These are phyloP conservation scores for Galeopsomyia nigrocyanea DNA, from an alignment of 2,888 invertebrate species.

Conservation along the genomic window DNA sequence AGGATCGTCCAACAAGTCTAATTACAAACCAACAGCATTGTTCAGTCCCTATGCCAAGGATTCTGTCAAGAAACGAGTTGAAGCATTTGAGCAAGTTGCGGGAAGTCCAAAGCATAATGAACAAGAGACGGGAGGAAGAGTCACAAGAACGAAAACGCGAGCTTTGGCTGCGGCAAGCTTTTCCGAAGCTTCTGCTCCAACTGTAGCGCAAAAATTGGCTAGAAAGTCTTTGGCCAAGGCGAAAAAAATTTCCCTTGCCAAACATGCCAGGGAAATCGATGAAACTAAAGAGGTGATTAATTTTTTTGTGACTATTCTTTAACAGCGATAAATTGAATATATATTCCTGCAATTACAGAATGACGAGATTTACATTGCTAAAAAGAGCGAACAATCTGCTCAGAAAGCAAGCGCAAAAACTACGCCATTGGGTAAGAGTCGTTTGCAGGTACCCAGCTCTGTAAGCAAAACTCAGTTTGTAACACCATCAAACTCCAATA, in stretches of 20 bases:
- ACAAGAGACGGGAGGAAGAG: constrained; percentile 63
- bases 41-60: constrained; percentile 74
- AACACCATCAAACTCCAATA: constrained; percentile 57
- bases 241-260: constrained; percentile 60
- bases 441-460: constrained; percentile 57
- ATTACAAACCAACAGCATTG: constrained; percentile 63
- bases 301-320: constrained; percentile 6
- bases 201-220: constrained; percentile 59
- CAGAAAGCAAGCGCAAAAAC: constrained; percentile 54
- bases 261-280: constrained; percentile 56
- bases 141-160: constrained; percentile 73
- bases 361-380: constrained; percentile 6
- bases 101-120: constrained; percentile 60
- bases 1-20: constrained; percentile 51
- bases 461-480: constrained; percentile 55
- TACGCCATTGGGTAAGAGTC: constrained; percentile 60
- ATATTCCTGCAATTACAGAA: constrained; percentile 8
- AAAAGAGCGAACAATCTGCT: constrained; percentile 50
- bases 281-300: constrained; percentile 63
- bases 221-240: constrained; percentile 63
- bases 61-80: constrained; percentile 74
- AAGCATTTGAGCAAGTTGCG: constrained; percentile 72
- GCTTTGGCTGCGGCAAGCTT: constrained; percentile 68
- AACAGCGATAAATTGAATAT: constrained; percentile 15
- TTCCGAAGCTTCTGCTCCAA: constrained; percentile 30